Percentiles rank a stretch among this genome's conserved stretches.
phyloP scores from a whole-genome alignment of 2,797 vertebrate genomes.

The Phoeniculus purpureus region DNA sequence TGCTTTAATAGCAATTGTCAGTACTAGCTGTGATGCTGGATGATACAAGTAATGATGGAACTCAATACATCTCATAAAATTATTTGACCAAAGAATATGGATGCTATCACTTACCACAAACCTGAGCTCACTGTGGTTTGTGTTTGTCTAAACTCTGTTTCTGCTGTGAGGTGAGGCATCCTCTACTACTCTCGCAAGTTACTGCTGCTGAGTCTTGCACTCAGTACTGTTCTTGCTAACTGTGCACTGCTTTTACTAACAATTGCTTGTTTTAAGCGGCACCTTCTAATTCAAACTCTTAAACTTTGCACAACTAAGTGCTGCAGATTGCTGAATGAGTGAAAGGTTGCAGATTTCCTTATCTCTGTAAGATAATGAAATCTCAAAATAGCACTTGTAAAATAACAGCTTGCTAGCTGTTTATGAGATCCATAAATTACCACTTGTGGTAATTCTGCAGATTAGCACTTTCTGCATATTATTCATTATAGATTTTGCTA shows the following conservation, averaged over 20 bases:
- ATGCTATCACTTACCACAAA: neutral
- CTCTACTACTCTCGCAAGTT: neutral
- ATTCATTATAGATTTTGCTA: conserved; percentile 15
- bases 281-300: conserved; percentile 3
- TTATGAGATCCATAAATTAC: conserved; percentile 67
- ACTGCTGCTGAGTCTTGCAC: neutral
- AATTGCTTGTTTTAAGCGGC: neutral
- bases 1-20: neutral
- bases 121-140: neutral
- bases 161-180: neutral
- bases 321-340: conserved; percentile 42
- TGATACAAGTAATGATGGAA: neutral
- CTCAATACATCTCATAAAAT: neutral
- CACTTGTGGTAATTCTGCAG: conserved; percentile 13
- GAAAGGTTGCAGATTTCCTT: conserved; percentile 47
- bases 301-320: conserved; percentile 18
- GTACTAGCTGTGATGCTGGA: neutral
- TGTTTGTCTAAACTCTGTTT: neutral
- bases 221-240: neutral
- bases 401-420: conserved; percentile 10
- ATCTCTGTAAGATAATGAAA: conserved; percentile 50
- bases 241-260: neutral
- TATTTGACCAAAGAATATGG: neutral
- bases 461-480: neutral
- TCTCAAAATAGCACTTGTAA: conserved; percentile 48